These are phyloP conservation scores for Pelmatolapia mariae DNA, from an alignment of 2,113 vertebrate species.

Conservation along the genomic window DNA sequence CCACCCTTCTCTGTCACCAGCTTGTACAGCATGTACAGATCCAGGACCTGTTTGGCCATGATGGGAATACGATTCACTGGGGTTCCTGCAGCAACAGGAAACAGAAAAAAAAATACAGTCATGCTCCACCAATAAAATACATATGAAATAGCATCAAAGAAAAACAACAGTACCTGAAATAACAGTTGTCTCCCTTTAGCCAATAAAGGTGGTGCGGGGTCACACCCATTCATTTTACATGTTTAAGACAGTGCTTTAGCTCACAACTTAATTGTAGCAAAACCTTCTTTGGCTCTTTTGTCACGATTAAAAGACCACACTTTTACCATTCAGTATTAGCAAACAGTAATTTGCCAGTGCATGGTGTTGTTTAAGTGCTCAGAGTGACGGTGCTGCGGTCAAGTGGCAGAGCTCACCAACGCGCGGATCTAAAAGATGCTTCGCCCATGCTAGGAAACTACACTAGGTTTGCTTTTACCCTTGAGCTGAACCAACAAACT, in stretches of 20 bases:
- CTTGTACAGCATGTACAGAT: constrained; percentile 93
- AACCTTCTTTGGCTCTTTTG: neutral
- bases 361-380: neutral
- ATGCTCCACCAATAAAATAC: neutral
- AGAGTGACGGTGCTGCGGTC: neutral
- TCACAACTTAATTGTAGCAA: neutral
- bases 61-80: constrained; percentile 98
- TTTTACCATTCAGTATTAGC: neutral
- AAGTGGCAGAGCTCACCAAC: neutral
- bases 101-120: neutral
- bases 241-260: neutral
- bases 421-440: neutral
- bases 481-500: neutral
- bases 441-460: neutral
- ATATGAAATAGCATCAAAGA: neutral
- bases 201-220: neutral
- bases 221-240: neutral
- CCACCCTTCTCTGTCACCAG: constrained; percentile 97
- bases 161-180: neutral
- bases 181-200: neutral
- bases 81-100: constrained; percentile 74
- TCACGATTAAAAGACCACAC: neutral
- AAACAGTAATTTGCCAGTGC: neutral
- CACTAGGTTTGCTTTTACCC: neutral
- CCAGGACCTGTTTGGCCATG: constrained; percentile 98